Evolutionary conservation across 2,797 vertebrate genomes (phyloP), one percentile per base, ranked within the genome.

Genomic region (Benthosema pterotum): DNA sequence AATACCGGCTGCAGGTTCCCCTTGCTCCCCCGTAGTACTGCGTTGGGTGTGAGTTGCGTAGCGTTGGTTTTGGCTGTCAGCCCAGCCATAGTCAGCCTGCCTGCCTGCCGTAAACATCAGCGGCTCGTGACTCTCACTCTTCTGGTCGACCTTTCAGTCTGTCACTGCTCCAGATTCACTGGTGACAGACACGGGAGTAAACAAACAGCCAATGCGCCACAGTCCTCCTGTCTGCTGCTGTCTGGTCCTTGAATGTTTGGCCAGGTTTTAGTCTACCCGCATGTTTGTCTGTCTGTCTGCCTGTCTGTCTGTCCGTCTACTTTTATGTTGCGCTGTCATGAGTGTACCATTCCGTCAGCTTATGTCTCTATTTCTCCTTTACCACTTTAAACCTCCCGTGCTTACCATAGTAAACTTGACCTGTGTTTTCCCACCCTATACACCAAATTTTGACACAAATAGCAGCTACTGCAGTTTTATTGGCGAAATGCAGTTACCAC

Each of bases 61-160:
- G 50, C 60, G 80, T 79, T 77, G 77, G 76, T 70, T 73, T 73
- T 68, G 60, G 61, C 57, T 74, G 75, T 67, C 81, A 79, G 79
- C 71, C 67, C 73, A 57, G n/a, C n/a, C n/a, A n/a, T n/a, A n/a
- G n/a, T n/a, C n/a, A n/a, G 72, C 74, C 78, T 79, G 78, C 72
- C 69, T 79, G 72, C 72, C 73, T 72, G 72, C 72, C 74, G 71
- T 67, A 52, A n/a, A 57, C 73, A 72, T 88, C 81, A 86, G 81
- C 63, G 76, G 62, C 80, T 84, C 72, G 76, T 66, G 69, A 81
- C 9, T 57, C 64, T 65, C 56, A 81, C 9, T 57, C 64, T 65
- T 57, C 42, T 45, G 28, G 62, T 69, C 61, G 13, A 57, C 45
- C 52, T 47, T 42, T 38, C 18, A 60, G 63, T 72, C 62, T 73